Percentiles rank a stretch among this genome's conserved stretches.
phyloP scores from a whole-genome alignment of 2,113 vertebrate genomes.

The Megatriorchis doriae region DNA sequence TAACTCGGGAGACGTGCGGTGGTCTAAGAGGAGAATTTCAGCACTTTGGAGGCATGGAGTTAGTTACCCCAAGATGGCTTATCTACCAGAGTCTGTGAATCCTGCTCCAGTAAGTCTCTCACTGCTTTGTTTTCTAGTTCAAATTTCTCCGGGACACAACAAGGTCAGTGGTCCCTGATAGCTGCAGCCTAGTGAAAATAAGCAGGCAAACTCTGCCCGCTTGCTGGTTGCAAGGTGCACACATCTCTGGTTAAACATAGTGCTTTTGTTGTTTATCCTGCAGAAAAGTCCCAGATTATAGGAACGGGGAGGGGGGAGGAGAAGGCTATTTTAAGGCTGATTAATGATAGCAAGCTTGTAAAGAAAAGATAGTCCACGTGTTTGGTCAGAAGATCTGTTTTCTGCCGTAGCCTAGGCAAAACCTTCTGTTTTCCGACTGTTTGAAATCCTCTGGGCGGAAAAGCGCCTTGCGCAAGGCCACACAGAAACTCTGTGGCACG shows the following conservation, averaged over 20 bases:
- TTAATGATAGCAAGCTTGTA: not conserved
- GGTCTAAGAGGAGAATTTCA: not conserved
- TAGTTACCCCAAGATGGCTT: not conserved
- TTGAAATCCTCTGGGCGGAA: not conserved
- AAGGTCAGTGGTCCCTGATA: not conserved
- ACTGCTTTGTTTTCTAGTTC: not conserved
- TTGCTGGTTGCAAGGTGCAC: not conserved
- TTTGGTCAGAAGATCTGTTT: not conserved
- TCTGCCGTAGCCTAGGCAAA: not conserved
- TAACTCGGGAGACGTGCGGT: rapidly evolving
- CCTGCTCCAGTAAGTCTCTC: not conserved
- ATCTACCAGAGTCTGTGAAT: not conserved
- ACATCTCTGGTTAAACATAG: not conserved
- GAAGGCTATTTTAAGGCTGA: not conserved
- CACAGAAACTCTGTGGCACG: not conserved
- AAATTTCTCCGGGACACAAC: not conserved
- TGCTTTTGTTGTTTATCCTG: not conserved
- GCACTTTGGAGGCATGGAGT: not conserved
- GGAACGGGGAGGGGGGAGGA: not conserved
- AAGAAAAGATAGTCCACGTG: not conserved
- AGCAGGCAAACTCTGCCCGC: rapidly evolving
- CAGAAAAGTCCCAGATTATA: not conserved
- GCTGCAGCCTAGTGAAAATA: not conserved
- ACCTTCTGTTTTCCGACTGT: not conserved
- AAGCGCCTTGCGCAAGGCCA: not conserved